Base-by-base conservation (phyloP, 2,113 vertebrate genomes). In the Monopterus albus region DNA sequence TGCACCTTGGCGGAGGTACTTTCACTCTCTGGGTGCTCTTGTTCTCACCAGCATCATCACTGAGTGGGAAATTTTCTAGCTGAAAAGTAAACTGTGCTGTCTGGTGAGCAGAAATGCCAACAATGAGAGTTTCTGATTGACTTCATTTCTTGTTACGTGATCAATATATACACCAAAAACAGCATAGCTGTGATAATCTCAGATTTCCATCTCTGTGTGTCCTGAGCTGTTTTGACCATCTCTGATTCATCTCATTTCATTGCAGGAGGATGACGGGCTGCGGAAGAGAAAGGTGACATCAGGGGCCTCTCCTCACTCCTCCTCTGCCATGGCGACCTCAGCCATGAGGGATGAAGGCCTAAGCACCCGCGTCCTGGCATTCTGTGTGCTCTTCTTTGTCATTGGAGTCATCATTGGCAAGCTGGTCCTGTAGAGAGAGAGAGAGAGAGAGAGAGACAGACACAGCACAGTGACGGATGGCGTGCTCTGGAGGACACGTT, bases 361-460 rank as follows among this genome's bases (percentile, higher is more conserved):
- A 50, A 95, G 91, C 86, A 90, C 93, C 78, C 93, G 96, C 72
- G 78, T 96, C 64, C 93, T 98, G 26, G 96, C 96, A 2, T 88
- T 98, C 77, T 94, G 95, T 72, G 93, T 98, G 64, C 87, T 98
- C 88, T 95, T 98, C 95, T 98, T 98, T 82, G 95, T 98, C 79
- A 91, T 98, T 6, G 96, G 96, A 57, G 95, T 96, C 89, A 96
- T 98, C 92, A 86, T 97, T 85, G 96, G 96, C 88, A 97, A 97
- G 92, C 93, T 98, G 79, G 93, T 92, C 91, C 95, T 98, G 95
- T 98, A 97, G 78, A 93, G 90, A 90, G 90, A 90, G 89, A 71
- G 92, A 77, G 21, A 55, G 75, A 86, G 78, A 93, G 90, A 90
- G 90, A 90, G 89, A 71, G 92, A 77, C 25, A 55, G 75, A 86